Evolutionary conservation across 2,113 vertebrate genomes (phyloP), one percentile per base, ranked within the genome.

Genomic region (Rhadina sibilatrix): DNA sequence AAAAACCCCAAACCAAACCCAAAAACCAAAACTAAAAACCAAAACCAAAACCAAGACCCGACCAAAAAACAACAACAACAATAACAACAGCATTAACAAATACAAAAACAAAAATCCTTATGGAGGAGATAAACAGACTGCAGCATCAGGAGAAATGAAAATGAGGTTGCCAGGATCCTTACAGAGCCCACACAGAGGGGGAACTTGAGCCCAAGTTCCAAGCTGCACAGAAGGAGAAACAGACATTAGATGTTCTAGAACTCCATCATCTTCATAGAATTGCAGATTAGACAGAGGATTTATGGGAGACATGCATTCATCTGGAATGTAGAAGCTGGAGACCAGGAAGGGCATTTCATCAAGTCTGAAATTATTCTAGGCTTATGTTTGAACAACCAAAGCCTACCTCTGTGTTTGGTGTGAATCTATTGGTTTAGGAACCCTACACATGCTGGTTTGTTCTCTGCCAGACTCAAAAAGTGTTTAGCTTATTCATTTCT

Each of bases 81-180:
- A 46, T 10, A 38, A 20, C 19, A 28, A n/a, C n/a, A n/a, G n/a
- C n/a, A n/a, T n/a, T n/a, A n/a, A n/a, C n/a, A n/a, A n/a, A n/a
- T n/a, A n/a, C n/a, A n/a, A n/a, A n/a, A 14, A 63, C 9, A 28
- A 63, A 64, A 10, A 13, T 8, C 4, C 35, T 65, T 19, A 6
- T 0, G 5, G 21, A 60, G 16, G 10, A 54, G 13, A 53, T 60
- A 16, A 38, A 15, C 20, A 72, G 44, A 52, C 33, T 28, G 15
- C 1, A 76, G 9, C 23, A 50, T 8, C 12, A 54, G 33, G 3
- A 27, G 25, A 56, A 89, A 69, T 20, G 1, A 70, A 44, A 72
- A 60, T 35, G 5, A 44, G 7, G 20, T 57, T 52, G 13, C 44
- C 0, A 0, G 18, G 9, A 49, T 64, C 19, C 3, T 77, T 77